Percentiles rank a stretch among this genome's conserved stretches.
phyloP scores from a whole-genome alignment of 2,888 invertebrate species.

The Ormyrus labotus region DNA sequence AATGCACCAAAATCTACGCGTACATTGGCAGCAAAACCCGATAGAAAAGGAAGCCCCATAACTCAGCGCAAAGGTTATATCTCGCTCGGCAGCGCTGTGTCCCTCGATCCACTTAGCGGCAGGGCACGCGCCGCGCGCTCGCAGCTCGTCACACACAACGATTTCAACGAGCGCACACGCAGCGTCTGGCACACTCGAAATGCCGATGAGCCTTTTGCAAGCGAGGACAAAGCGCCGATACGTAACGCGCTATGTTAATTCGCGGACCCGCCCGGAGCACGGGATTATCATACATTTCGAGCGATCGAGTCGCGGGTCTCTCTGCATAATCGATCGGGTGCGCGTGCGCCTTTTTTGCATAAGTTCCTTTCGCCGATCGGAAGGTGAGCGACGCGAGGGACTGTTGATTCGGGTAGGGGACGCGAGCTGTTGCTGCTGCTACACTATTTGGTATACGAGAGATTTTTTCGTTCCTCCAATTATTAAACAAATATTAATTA shows the following conservation, averaged over 20 bases:
- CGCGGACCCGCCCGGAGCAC: not conserved
- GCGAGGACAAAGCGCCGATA: slow-evolving; percentile 26
- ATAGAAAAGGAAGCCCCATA: no score
- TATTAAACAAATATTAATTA: no score
- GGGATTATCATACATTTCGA: slow-evolving; percentile 41
- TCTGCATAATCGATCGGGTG: slow-evolving; percentile 39
- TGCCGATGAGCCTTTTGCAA: slow-evolving; percentile 30
- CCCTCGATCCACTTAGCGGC: not conserved
- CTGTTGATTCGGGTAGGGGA: no score
- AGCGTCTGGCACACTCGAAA: slow-evolving; percentile 50
- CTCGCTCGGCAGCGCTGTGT: not conserved
- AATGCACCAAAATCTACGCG: no score
- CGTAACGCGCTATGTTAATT: slow-evolving; percentile 42
- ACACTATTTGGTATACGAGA: no score
- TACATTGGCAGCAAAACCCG: no score
- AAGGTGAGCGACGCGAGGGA: no score
- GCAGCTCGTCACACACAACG: slow-evolving; percentile 60
- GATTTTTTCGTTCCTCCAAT: no score
- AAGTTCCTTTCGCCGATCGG: no score
- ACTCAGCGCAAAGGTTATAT: not conserved
- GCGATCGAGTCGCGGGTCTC: slow-evolving; percentile 32
- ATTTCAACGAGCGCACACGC: slow-evolving; percentile 69
- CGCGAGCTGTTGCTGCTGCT: no score
- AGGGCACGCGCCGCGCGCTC: slow-evolving; percentile 11
- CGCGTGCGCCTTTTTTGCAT: not conserved